Conservation (phyloP, 2,113 vertebrate species). For the Meriones unguiculatus region DNA sequence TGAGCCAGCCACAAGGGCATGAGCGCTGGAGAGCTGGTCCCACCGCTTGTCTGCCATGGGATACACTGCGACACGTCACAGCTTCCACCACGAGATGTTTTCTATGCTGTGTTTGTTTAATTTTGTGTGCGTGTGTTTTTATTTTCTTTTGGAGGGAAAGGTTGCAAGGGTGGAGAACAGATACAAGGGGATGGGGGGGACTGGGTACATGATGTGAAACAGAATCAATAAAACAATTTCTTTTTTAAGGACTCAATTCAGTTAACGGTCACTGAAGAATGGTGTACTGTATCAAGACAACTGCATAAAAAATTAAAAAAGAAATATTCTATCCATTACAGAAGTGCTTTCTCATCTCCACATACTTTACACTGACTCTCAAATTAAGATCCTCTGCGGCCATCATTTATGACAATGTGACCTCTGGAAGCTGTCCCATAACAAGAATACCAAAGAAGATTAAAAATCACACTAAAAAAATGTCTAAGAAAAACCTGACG, state of each 20-base stretch:
- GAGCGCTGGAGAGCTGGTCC: neutral
- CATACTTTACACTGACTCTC: neutral
- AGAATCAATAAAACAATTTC: neutral
- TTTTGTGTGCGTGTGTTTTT: neutral
- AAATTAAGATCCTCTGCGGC: neutral
- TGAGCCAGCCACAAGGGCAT: neutral
- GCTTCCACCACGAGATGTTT: neutral
- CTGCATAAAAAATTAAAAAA: neutral
- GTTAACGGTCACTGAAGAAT: neutral
- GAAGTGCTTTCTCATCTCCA: neutral
- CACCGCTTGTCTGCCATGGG: no score
- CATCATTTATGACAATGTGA: neutral
- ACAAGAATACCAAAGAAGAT: neutral
- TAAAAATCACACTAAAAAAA: neutral
- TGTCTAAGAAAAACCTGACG: neutral
- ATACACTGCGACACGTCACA: neutral
- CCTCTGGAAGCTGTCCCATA: neutral
- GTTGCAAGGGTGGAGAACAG: neutral
- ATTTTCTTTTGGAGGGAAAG: neutral
- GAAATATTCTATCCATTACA: neutral
- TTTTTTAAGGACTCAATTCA: neutral
- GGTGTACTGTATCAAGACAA: neutral
- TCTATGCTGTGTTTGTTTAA: neutral
- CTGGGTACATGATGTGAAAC: neutral
- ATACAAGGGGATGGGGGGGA: neutral